phyloP scores from a whole-genome alignment of 2,888 invertebrate species.

The Lasioglossum lativentre region DNA sequence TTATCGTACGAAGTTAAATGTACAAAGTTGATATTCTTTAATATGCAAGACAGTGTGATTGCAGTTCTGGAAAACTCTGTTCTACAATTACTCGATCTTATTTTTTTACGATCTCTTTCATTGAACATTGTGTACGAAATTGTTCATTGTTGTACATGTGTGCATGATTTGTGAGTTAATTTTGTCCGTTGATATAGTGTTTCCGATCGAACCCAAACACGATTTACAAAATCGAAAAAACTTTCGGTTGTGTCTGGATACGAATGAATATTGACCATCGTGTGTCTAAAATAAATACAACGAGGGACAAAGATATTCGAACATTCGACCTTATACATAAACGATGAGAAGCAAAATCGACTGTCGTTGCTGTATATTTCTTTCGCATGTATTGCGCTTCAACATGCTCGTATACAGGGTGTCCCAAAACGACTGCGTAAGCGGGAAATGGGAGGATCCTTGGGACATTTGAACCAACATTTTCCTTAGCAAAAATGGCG shows the following conservation, averaged over 20 bases:
- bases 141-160: background rate
- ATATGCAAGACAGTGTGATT: background rate
- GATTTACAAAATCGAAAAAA: background rate
- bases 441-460: too few species aligned
- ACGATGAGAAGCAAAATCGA: background rate
- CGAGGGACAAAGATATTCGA: background rate
- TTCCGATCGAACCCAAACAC: background rate
- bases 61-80: background rate
- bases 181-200: background rate
- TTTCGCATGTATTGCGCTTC: background rate
- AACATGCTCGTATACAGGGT: background rate
- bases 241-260: background rate
- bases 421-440: too few species aligned
- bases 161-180: background rate
- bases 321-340: background rate
- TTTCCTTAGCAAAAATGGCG: too few species aligned
- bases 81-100: too few species aligned
- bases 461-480: too few species aligned
- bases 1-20: background rate
- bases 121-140: background rate
- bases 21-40: background rate
- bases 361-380: background rate
- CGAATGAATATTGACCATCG: background rate
- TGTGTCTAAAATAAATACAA: background rate
- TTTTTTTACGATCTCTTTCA: background rate